phyloP scores from a whole-genome alignment of 2,888 invertebrate genomes.

The Clistopyga incitator region DNA sequence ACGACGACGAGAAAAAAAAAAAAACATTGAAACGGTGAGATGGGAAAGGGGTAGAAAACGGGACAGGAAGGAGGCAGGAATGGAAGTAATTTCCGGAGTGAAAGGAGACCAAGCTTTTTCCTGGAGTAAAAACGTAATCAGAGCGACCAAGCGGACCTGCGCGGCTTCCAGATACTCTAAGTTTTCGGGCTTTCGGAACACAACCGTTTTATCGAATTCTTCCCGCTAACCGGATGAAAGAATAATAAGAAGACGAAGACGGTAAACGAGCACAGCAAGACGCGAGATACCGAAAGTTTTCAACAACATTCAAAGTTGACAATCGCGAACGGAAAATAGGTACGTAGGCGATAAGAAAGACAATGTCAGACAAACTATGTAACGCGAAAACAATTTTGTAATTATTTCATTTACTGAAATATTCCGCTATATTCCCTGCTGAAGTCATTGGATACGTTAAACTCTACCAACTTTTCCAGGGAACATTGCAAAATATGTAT shows the following conservation, averaged over 20 bases:
- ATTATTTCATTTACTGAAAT: too few relatives aligned
- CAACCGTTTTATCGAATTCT: constrained; percentile 59
- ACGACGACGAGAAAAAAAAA: constrained; percentile 27
- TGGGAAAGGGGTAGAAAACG: constrained; percentile 45
- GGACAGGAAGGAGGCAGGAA: constrained; percentile 70
- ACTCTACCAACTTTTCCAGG: too few relatives aligned
- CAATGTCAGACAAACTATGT: neutral
- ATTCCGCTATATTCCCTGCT: too few relatives aligned
- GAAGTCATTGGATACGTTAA: too few relatives aligned
- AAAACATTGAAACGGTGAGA: constrained; percentile 40
- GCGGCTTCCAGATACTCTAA: constrained; percentile 44
- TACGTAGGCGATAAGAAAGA: neutral
- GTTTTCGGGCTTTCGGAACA: constrained; percentile 60
- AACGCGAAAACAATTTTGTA: too few relatives aligned
- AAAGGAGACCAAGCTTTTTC: constrained; percentile 72
- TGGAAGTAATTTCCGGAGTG: constrained; percentile 79
- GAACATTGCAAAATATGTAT: too few relatives aligned
- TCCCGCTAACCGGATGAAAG: constrained; percentile 43
- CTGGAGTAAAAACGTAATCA: constrained; percentile 60
- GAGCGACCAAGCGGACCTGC: constrained; percentile 51
- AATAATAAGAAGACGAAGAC: constrained; percentile 24
- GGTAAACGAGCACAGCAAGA: constrained; percentile 6
- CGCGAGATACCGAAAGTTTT: constrained; percentile 25
- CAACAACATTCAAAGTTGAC: constrained; percentile 15
- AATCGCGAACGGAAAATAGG: constrained; percentile 15